Percentiles rank a stretch among this genome's conserved stretches.
These are phyloP conservation scores for Hyperopisus bebe DNA, from an alignment of 2,113 vertebrate genomes.

Conservation along the genomic window DNA sequence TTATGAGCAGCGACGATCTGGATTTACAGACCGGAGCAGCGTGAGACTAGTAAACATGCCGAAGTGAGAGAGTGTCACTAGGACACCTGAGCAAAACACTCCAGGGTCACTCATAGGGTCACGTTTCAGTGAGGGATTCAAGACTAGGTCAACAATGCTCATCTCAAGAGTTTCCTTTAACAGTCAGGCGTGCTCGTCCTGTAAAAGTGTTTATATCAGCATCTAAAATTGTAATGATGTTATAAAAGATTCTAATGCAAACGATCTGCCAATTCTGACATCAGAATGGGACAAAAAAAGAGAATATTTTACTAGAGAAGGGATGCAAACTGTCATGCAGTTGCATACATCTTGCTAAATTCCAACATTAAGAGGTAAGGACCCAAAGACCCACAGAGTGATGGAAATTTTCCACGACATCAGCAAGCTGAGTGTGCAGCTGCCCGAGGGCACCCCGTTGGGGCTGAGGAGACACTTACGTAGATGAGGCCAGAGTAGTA, in stretches of 20 bases:
- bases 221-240: background rate
- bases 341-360: background rate
- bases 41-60: background rate
- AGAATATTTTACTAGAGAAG: background rate
- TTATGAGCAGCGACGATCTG: background rate
- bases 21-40: background rate
- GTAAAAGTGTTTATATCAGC: background rate
- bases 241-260: background rate
- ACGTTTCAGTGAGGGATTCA: background rate
- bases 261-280: background rate
- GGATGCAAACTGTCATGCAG: background rate
- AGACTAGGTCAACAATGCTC: background rate
- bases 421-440: too few species aligned
- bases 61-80: background rate
- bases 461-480: conserved; percentile 84
- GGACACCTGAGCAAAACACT: background rate
- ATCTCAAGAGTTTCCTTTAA: background rate
- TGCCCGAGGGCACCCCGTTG: too few species aligned
- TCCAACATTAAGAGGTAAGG: background rate
- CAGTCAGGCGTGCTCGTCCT: background rate
- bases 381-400: background rate
- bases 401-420: background rate
- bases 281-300: background rate
- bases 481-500: conserved; percentile 97
- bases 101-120: background rate